Evolutionary conservation across 2,888 invertebrate species (phyloP), one percentile per base, ranked within the genome.

Genomic region (Cheilosia scutellata): DNA sequence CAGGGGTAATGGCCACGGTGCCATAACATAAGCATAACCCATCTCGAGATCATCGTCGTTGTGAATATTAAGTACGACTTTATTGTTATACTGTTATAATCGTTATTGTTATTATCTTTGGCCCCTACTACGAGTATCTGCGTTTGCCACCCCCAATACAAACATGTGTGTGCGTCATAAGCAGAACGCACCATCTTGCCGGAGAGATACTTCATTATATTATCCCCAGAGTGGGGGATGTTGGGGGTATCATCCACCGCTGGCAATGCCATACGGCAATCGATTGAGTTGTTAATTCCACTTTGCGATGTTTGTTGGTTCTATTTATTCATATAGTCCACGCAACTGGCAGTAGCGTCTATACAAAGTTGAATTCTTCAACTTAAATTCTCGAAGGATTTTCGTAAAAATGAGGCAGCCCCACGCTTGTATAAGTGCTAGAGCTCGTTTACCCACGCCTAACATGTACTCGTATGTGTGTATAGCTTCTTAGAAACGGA

Each of bases 11-110:
- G 82, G 76, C 76, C 47, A 79, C 57, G 44, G 68, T 58, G 66
- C 49, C 68, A 78, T 78, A 71, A 49, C 71, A 71, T 49, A 71
- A 51, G 65, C 76, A 72, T 76, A 86, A 77, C 72, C 76, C 77
- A 68, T 77, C 66, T 68, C 71, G 62, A 82, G 86, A 86, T 86
- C 82, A 72, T 72, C 82, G 86, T 77, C 82, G 86, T 82, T 57
- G 72, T 86, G 86, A 86, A 86, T 86, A 86, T 86, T 86, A 86
- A 86, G 82, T 82, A 77, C 76, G 44, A 82, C 80, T 86, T 80
- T 80, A 86, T 86, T 86, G 80, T 86, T 86, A 86, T 86, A 68
- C 82, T 82, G 68, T 86, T 86, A 86, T 86, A 86, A 86, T 76
- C 80, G 68, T 86, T 82, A 86, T 76, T 86, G 86, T 86, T 86